Evolutionary conservation across 2,888 invertebrate species (phyloP).

Genomic region (Dolomedes plantarius): DNA sequence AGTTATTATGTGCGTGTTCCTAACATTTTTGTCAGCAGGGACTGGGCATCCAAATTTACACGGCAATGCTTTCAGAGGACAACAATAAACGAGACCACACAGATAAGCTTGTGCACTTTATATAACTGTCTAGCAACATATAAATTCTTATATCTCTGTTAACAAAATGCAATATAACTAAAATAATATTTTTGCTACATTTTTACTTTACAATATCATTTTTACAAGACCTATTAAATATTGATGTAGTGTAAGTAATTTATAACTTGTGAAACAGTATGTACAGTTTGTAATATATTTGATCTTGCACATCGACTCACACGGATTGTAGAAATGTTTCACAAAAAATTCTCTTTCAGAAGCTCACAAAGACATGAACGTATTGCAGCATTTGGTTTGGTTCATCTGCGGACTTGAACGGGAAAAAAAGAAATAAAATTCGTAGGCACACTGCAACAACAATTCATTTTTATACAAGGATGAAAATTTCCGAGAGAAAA

Average conservation of each 20-base stretch:
- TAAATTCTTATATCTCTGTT: conserved; percentile 67
- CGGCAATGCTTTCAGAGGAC: too few relatives aligned
- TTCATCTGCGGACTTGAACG: conserved; percentile 23
- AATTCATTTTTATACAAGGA: neutral
- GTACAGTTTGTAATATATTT: conserved; percentile 60
- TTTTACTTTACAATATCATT: conserved; percentile 57
- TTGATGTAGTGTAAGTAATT: conserved; percentile 51
- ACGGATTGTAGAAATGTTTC: conserved; percentile 51
- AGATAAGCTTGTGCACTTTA: conserved; percentile 60
- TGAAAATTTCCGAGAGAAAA: neutral
- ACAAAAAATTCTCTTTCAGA: conserved; percentile 51
- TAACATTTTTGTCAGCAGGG: too few relatives aligned
- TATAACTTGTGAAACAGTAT: conserved; percentile 48
- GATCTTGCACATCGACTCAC: conserved; percentile 46
- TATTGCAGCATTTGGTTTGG: conserved; percentile 60
- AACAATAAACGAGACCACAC: too few relatives aligned
- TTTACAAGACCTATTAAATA: conserved; percentile 45
- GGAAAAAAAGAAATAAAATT: neutral
- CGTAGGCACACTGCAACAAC: neutral
- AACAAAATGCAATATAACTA: conserved; percentile 71
- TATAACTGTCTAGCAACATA: conserved; percentile 69
- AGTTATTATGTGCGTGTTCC: too few relatives aligned
- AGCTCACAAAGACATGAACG: conserved; percentile 64
- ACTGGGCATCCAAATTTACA: too few relatives aligned
- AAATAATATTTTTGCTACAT: conserved; percentile 67